Base-by-base conservation (phyloP, 2,113 vertebrate genomes). In the Sceloporus tristichus region DNA sequence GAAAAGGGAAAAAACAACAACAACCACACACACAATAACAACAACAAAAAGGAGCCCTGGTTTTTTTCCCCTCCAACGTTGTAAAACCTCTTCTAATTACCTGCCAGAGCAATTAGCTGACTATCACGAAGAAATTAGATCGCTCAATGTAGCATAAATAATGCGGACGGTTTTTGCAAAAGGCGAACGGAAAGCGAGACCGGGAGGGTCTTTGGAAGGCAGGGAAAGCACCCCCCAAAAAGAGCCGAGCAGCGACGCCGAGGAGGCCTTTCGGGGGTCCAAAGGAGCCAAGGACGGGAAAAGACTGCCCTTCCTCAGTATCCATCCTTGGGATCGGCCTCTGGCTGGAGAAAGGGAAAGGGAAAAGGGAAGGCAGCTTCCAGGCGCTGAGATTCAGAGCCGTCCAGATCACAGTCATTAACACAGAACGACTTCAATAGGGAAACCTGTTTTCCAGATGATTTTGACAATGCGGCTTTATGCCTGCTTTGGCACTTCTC, bases 101-200 rank as follows among this genome's bases (percentile, higher is more conserved):
- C 98, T 98, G 96, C 97, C 98, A 98, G 96, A 98, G 97, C 98
- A 99, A 99, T 99, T 99, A 99, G 98, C 96, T 95, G 97, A 96
- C 97, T 97, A 98, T 98, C 97, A 97, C 96, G 96, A 97, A 98
- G 97, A 98, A 98, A 98, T 98, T 98, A 98, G 97, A 98, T 97
- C 95, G 97, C 95, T 97, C 97, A 98, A 97, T 97, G 97, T 97
- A 97, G 97, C 97, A 98, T 97, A 97, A 98, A 98, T 98, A 97
- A 98, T 97, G 97, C 94, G 96, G 97, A 97, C 98, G 96, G 97
- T 97, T 98, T 97, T 96, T 95, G 96, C 34, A 34, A 97, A 97
- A 62, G 97, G 96, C 97, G 95, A 97, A 97, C 96, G 96, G 97
- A 97, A 97, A 96, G 95, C 95, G 96, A 97, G 98, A 98, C 95